These are phyloP conservation scores for Nothura maculosa DNA, from an alignment of 2,797 vertebrate species.

Conservation along the genomic window DNA sequence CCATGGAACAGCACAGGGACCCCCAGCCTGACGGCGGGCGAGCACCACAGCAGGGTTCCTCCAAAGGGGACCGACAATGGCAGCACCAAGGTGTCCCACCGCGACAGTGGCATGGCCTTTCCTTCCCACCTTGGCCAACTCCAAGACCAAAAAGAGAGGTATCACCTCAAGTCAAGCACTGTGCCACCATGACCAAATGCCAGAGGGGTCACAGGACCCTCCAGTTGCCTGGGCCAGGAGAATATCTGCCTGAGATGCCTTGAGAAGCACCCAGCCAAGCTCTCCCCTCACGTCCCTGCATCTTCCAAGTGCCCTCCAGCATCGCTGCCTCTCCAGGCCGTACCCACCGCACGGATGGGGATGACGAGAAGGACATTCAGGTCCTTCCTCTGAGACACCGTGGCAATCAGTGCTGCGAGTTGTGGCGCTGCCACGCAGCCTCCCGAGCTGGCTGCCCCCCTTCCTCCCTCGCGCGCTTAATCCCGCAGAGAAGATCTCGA, in stretches of 20 bases:
- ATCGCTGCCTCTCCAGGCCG: accelerated
- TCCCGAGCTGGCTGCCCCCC: background rate
- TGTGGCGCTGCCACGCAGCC: too few species aligned
- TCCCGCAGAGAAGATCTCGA: background rate
- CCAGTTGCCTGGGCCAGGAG: background rate
- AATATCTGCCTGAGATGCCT: background rate
- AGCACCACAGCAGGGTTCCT: too few species aligned
- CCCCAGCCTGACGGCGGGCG: background rate
- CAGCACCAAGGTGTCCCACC: background rate
- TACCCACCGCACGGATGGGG: background rate
- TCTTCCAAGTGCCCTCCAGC: background rate
- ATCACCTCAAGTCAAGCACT: background rate
- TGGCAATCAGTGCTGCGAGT: background rate
- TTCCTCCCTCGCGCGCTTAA: accelerated
- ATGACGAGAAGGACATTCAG: too few species aligned
- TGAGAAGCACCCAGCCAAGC: background rate
- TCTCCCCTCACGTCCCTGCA: too few species aligned
- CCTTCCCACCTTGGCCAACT: background rate
- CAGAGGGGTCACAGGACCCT: background rate
- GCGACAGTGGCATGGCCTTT: background rate
- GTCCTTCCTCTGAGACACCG: accelerated
- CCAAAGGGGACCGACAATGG: background rate
- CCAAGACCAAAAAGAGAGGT: too few species aligned
- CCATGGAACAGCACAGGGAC: background rate
- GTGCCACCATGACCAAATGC: background rate